Evolutionary conservation across 2,888 invertebrate species (phyloP), one percentile per base, ranked within the genome.

Genomic region (Hanleya hanleyi): DNA sequence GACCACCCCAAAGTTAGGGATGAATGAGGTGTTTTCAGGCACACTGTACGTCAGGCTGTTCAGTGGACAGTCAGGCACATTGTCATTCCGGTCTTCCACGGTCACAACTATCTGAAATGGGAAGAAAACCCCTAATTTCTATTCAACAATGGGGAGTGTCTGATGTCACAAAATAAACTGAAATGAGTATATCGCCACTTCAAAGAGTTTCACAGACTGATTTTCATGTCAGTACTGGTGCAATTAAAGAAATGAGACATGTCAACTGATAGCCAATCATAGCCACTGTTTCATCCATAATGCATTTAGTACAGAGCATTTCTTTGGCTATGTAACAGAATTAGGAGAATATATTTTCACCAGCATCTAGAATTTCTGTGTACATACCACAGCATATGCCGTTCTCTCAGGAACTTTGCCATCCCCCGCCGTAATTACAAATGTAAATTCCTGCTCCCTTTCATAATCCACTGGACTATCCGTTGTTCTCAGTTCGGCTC

Each of bases 21-120:
- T 22, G 1, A 38, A 12, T n/a, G 57, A 35, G 9, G 50, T 49
- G 51, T 78, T 77, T 64, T 80, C 81, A 9, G 47, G 26, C 12
- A 76, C 68, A 7, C 50, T 70, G 41, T 76, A 81, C 6, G 26
- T 62, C 0, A 50, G 9, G 2, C 2, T 29, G 18, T 73, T 47
- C 0, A 41, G 37, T 18, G 57, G 22, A 62, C 78, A 80, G 29
- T 29, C 29, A 15, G 81, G 81, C 0, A 36, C 41, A 47, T 77
- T 65, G 49, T 78, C 81, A 62, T 81, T 81, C 9, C 74, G 73
- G 69, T 81, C 79, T n/a, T 15, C 35, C 0, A 81, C 74, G 22
- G 57, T 51, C 3, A 81, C 64, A 22, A 35, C 61, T 4, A 81
- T 67, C 18, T 41, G 51, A n/a, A n/a, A n/a, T n/a, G n/a, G n/a